Evolutionary conservation across 2,888 invertebrate genomes (phyloP), one percentile per base, ranked within the genome.

Genomic region (Xanthorhoe spadicearia): DNA sequence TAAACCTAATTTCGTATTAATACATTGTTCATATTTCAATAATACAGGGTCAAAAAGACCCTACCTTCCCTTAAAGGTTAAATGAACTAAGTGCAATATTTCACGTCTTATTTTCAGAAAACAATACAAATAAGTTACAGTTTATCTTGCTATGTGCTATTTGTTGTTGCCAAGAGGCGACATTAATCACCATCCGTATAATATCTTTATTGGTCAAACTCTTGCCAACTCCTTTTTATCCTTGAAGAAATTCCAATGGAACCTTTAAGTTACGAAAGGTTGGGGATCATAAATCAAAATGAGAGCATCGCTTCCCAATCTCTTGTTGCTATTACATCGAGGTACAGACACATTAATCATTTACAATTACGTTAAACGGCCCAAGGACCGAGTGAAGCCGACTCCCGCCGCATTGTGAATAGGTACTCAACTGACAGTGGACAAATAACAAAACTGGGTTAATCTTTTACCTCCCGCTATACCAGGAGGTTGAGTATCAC

Each of bases 371-470:
- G 88, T 87, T 92, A 91, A 92, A 89, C 88, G 90, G 87, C 83
- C 86, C 81, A 84, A 88, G 86, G 88, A 88, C 87, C 87, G 86
- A 86, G 82, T 81, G 83, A 83, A 85, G 84, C 83, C 88, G 89
- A 89, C 89, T 89, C 83, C 83, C 81, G 88, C 88, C 88, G 87
- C 89, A 90, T 91, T 91, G 92, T 92, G 91, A 91, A 89, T 89
- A 89, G 88, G 89, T 89, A 92, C 92, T 92, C 90, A 84, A 90
- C 92, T 92, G 92, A 91, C 92, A 92, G 90, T 92, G 92, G 92
- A 93, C 92, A 93, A 93, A 93, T 92, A 92, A 92, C 92, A 91
- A 92, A 92, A 93, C 92, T 93, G 90, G 92, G 92, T 93, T 93
- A 93, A 93, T 92, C 92, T 92, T 92, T 92, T 87, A 87, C 92